A percentile compares a stretch with the other conserved stretches of the same genome.
Evolutionary conservation across 2,888 invertebrate genomes (phyloP).

Genomic region (Cataglyphis livida): DNA sequence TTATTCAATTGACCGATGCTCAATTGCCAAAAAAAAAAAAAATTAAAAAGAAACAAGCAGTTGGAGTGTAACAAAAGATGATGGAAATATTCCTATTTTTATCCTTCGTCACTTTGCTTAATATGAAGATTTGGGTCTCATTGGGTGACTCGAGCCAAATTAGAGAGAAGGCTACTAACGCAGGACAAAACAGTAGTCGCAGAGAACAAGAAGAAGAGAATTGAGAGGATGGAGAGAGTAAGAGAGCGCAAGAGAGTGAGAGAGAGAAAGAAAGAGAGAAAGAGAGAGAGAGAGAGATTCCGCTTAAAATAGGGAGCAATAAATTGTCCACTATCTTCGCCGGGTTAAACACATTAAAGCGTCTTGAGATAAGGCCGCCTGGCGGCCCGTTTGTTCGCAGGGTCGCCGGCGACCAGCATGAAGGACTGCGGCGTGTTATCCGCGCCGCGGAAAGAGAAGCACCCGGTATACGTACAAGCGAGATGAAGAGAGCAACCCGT

Average conservation of each 20-base stretch:
- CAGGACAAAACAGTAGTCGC: slow-evolving; percentile 17
- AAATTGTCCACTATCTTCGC: slow-evolving; percentile 84
- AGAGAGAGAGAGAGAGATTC: slow-evolving; percentile 63
- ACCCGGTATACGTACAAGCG: slow-evolving; percentile 27
- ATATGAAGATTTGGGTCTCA: not conserved
- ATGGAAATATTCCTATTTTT: not conserved
- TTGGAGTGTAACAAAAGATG: not conserved
- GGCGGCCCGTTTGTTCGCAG: slow-evolving; percentile 83
- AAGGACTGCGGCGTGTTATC: slow-evolving; percentile 79
- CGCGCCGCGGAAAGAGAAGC: slow-evolving; percentile 71
- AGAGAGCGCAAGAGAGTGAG: slow-evolving; percentile 8
- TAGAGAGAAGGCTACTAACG: slow-evolving; percentile 21
- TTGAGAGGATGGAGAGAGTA: not conserved
- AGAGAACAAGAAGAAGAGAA: slow-evolving; percentile 18
- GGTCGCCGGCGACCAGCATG: slow-evolving; percentile 78
- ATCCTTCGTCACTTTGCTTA: not conserved
- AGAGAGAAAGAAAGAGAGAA: slow-evolving; percentile 55
- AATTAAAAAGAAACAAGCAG: not conserved
- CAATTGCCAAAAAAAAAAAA: not conserved
- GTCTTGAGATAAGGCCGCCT: slow-evolving; percentile 83
- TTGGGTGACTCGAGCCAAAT: slow-evolving; percentile 30
- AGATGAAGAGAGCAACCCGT: slow-evolving; percentile 37
- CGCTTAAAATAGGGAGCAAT: slow-evolving; percentile 84
- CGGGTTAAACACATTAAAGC: slow-evolving; percentile 85
- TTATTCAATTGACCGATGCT: not conserved